Base-by-base conservation (phyloP, 2,888 invertebrate genomes). In the Bombyx huttoni region DNA sequence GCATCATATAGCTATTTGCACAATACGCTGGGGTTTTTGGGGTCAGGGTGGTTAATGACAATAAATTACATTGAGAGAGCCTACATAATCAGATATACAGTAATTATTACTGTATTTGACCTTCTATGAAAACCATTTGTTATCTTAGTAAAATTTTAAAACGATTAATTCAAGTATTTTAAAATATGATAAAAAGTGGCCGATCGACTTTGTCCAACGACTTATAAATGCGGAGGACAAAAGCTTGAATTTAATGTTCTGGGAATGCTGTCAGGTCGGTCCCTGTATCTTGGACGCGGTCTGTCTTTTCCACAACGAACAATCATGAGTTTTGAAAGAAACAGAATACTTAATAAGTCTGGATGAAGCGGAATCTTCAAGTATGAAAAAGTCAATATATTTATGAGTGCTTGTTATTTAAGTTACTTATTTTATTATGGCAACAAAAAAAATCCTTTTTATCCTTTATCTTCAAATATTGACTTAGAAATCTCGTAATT, bases 171-270 rank as follows among this genome's bases (percentile, higher is more conserved):
- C 13, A 13, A 47, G 47, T 12, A 10, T n/a, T 13, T 47, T 47
- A 48, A 8, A 34, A 48, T 9, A 63, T 59, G 62, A 62, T 53
- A 56, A 60, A 61, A 60, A 56, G 49, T 56, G 50, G 49, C 52
- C 40, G 40, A 12, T 40, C 40, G 12, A 40, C 40, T 40, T 12
- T 10, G 40, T 40, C 40, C 56, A 56, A 59, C 67, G 69, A 70
- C 66, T 64, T 64, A 53, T 65, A 57, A 68, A 70, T 63, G 63
- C 65, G 57, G 65, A 61, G 61, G 58, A 62, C 63, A 64, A 66
- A 64, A 64, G 59, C 12, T 57, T 57, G 62, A 65, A 62, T 66
- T 68, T 65, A 63, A 65, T 66, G 68, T 73, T 70, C 70, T 64
- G 61, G 62, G 74, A 73, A 74, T 65, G 65, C 57, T 59, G 55